Percentiles rank a stretch among this genome's conserved stretches.
Evolutionary conservation across 1,140 invertebrate species (phyloP).

Genomic region (Heliothis virescens): DNA sequence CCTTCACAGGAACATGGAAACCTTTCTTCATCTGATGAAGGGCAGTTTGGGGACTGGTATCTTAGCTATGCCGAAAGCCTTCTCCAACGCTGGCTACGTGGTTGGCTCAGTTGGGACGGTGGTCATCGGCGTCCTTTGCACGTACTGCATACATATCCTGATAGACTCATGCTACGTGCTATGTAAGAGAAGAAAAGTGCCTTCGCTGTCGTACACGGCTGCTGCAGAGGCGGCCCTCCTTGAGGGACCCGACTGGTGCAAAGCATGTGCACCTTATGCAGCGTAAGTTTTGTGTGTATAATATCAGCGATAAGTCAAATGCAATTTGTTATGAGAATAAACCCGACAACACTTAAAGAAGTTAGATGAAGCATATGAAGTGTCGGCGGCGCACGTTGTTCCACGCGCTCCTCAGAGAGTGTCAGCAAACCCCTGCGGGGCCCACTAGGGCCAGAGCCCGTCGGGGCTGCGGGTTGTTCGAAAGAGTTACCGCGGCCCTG

Average conservation of each 20-base stretch:
- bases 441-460: no score
- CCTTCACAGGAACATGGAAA: slow-evolving; percentile 87
- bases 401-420: no score
- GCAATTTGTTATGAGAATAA: no score
- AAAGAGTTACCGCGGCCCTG: no score
- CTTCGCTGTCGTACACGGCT: slow-evolving; percentile 90
- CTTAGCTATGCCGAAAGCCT: slow-evolving; percentile 91
- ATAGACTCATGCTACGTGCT: slow-evolving; percentile 86
- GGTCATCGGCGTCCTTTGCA: slow-evolving; percentile 89
- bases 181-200: slow-evolving; percentile 85
- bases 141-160: slow-evolving; percentile 90
- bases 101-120: slow-evolving; percentile 88
- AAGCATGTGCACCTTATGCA: slow-evolving; percentile 87
- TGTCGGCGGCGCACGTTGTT: no score
- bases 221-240: slow-evolving; percentile 90
- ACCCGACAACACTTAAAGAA: no score
- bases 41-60: slow-evolving; percentile 92
- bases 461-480: no score
- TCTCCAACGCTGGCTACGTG: slow-evolving; percentile 90
- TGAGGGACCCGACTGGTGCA: slow-evolving; percentile 89
- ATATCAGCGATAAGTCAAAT: no score
- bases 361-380: no score
- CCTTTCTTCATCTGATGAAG: slow-evolving; percentile 89
- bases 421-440: no score
- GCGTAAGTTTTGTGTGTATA: slow-evolving; percentile 71